Base-by-base conservation (phyloP, 2,797 vertebrate species). In the Sebastes itinus region DNA sequence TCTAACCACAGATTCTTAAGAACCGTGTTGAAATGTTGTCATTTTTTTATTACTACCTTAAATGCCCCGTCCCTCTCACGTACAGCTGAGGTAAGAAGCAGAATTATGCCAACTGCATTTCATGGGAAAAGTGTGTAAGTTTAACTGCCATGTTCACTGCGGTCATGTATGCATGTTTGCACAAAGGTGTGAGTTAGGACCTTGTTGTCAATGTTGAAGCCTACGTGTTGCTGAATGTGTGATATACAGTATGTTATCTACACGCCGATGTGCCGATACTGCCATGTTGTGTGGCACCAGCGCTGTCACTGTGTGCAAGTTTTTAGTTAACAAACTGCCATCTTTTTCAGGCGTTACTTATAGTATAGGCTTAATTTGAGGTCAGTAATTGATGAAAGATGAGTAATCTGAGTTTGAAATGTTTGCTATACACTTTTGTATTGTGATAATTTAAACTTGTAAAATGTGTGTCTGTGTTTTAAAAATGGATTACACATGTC, bases 141-240 rank as follows among this genome's bases (percentile, higher is more conserved):
- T 58, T 35, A 54, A 11, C 65, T 16, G 54, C 54, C 58, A 18
- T 35, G 18, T 65, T 74, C 14, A 1, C 25, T 84, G 78, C 1
- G 38, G 52, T 83, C 54, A 32, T 74, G 49, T 71, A 54, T 74
- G 75, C 72, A 30, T 49, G 54, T 91, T 87, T 88, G 75, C 86
- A 89, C 72, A 62, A 30, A 58, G 69, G 73, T 85, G 81, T 61
- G 23, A 87, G 63, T 76, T 88, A 18, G 58, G 22, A 80, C 65
- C 75, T 80, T 92, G 88, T 90, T 85, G 83, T 69, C 33, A 86
- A 22, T 81, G 46, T 72, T 76, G 54, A 18, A 62, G 79, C 75
- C 55, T 5, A 52, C 9, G 67, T 80, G 67, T 82, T 77, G 52
- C 65, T 68, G 25, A 73, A 62, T 52, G 32, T 33, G 9, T 69